Evolutionary conservation across 2,888 invertebrate species (phyloP).

Genomic region (Linyphia triangularis): DNA sequence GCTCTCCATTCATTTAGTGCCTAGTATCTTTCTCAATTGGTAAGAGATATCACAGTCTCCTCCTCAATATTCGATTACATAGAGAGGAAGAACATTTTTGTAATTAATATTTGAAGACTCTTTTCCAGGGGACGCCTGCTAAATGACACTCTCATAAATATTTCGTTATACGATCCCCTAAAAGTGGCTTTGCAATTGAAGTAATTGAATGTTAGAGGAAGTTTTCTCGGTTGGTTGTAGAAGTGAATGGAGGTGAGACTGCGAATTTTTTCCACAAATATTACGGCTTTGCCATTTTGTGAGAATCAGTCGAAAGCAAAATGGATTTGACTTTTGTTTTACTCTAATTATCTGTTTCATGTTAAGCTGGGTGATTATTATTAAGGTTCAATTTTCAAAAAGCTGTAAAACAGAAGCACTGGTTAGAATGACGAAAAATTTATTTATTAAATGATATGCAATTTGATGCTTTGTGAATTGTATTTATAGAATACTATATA

Average conservation of each 20-base stretch:
- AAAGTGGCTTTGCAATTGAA: constrained; percentile 34
- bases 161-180: not conserved
- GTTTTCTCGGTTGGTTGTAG: not conserved
- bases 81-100: constrained; percentile 22
- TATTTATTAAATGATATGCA: too few relatives aligned
- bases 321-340: too few relatives aligned
- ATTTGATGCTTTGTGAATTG: too few relatives aligned
- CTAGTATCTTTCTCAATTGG: constrained; percentile 14
- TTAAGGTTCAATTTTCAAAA: too few relatives aligned
- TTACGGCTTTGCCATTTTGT: too few relatives aligned
- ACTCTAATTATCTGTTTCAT: too few relatives aligned
- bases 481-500: too few relatives aligned
- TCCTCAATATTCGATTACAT: constrained; percentile 26
- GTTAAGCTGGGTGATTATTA: too few relatives aligned
- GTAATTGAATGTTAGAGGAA: constrained; percentile 35
- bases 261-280: not conserved
- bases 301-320: too few relatives aligned
- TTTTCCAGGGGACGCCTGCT: not conserved
- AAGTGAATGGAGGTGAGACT: not conserved
- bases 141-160: constrained; percentile 58
- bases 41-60: constrained; percentile 23
- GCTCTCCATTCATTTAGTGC: constrained; percentile 33
- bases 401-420: too few relatives aligned
- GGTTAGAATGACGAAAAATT: too few relatives aligned
- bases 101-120: constrained; percentile 56